These are phyloP conservation scores for Spondyliosoma cantharus DNA, from an alignment of 2,797 vertebrate genomes.

Conservation along the genomic window DNA sequence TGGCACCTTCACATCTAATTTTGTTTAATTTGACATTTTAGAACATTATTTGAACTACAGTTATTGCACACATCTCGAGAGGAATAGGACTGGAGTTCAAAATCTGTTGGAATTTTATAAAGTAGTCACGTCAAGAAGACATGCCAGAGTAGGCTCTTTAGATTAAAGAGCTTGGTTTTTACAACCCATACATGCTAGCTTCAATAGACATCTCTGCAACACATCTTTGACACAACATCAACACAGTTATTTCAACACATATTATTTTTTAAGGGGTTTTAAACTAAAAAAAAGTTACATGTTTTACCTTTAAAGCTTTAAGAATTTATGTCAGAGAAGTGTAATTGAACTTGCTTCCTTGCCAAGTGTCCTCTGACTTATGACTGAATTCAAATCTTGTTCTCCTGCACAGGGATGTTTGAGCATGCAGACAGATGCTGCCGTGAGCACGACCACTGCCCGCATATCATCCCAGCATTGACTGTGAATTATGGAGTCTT, in stretches of 20 bases:
- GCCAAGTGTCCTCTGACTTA: background rate
- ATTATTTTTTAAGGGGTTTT: too few species aligned
- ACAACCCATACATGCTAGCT: background rate
- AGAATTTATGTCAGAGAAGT: slow-evolving; percentile 7
- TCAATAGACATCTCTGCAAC: too few species aligned
- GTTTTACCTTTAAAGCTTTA: slow-evolving; percentile 2
- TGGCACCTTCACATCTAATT: background rate
- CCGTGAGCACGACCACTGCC: slow-evolving; percentile 91
- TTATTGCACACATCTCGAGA: background rate
- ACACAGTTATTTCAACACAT: too few species aligned
- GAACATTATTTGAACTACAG: background rate
- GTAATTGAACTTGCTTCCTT: background rate
- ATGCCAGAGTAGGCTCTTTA: background rate
- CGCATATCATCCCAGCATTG: slow-evolving; percentile 83
- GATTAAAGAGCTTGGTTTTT: slow-evolving; percentile 18
- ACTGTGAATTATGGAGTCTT: slow-evolving; percentile 87
- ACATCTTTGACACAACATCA: too few species aligned
- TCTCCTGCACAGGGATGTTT: slow-evolving; percentile 80
- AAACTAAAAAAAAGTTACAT: too few species aligned
- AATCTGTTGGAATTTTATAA: background rate
- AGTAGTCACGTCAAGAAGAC: background rate
- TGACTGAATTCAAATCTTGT: slow-evolving; percentile 9
- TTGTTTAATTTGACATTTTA: background rate
- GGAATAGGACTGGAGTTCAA: background rate
- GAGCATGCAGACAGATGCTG: slow-evolving; percentile 88